Percentiles rank a stretch among this genome's conserved stretches.
These are phyloP conservation scores for Odocoileus hemionus DNA, from an alignment of 2,113 vertebrate species.

Conservation along the genomic window DNA sequence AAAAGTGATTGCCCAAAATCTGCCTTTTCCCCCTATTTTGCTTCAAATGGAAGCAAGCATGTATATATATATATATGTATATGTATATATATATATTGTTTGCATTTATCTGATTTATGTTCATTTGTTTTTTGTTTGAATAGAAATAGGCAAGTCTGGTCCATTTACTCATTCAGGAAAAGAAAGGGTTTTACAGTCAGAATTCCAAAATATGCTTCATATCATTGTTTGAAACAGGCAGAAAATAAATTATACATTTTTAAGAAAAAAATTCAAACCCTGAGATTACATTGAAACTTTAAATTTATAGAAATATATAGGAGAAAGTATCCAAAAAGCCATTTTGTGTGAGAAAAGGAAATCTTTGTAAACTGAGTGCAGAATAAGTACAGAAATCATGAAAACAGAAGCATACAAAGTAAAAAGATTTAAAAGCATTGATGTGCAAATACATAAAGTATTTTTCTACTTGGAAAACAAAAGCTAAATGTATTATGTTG, in stretches of 20 bases:
- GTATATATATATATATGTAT: neutral
- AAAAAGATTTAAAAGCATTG: neutral
- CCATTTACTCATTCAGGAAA: neutral
- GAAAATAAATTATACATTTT: neutral
- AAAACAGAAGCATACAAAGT: neutral
- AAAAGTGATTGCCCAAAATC: neutral
- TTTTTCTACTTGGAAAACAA: neutral
- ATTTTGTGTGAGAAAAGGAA: neutral
- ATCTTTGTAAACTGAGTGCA: neutral
- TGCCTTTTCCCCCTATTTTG: neutral
- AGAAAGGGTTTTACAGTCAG: neutral
- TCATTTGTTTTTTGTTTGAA: slow-evolving; percentile 21
- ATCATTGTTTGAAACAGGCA: neutral
- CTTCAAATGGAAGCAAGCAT: neutral
- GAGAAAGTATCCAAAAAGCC: neutral
- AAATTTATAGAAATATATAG: neutral
- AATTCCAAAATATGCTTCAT: neutral
- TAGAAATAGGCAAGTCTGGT: neutral
- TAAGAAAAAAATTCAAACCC: neutral
- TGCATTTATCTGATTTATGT: neutral
- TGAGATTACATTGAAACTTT: neutral
- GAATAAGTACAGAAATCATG: neutral
- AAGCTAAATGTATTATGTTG: neutral
- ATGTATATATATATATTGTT: neutral
- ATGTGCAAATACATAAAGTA: neutral